phyloP scores from a whole-genome alignment of 1,140 invertebrate genomes.

The Cydia amplana region DNA sequence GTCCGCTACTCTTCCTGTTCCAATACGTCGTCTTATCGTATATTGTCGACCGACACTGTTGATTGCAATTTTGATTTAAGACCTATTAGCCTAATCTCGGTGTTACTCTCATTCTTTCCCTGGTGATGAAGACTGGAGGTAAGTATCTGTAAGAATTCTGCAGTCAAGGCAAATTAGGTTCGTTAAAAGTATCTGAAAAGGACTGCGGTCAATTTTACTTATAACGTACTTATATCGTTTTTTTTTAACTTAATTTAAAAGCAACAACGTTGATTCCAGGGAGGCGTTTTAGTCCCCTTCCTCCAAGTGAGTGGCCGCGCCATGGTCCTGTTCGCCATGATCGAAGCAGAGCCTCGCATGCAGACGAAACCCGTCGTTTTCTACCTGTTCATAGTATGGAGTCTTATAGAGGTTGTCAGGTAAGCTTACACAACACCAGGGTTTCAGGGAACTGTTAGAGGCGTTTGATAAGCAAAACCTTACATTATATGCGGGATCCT shows the following conservation, averaged over 20 bases:
- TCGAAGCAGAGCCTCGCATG: conserved; percentile 91
- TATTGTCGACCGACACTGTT: not conserved
- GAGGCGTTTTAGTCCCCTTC: conserved; percentile 75
- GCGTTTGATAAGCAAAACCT: no score
- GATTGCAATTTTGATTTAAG: no score
- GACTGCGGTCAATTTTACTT: no score
- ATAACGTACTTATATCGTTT: no score
- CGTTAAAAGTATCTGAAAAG: no score
- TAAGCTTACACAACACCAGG: conserved; percentile 53
- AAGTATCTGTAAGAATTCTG: no score
- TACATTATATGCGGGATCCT: conserved; percentile 39
- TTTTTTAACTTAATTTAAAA: not conserved
- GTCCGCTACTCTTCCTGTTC: not conserved
- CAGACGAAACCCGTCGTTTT: conserved; percentile 93
- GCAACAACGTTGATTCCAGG: conserved; percentile 49
- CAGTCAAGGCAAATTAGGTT: no score
- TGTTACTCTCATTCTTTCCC: no score
- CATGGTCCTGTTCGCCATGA: conserved; percentile 91
- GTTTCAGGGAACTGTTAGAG: no score
- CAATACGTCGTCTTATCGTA: conserved; percentile 12
- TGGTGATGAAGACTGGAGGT: no score
- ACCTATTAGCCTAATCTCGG: no score
- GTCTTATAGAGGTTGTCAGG: conserved; percentile 89
- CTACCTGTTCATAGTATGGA: conserved; percentile 92
- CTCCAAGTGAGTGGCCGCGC: conserved; percentile 88